Conservation (phyloP, 2,797 vertebrate genomes). For the Intellagama lesueurii region DNA sequence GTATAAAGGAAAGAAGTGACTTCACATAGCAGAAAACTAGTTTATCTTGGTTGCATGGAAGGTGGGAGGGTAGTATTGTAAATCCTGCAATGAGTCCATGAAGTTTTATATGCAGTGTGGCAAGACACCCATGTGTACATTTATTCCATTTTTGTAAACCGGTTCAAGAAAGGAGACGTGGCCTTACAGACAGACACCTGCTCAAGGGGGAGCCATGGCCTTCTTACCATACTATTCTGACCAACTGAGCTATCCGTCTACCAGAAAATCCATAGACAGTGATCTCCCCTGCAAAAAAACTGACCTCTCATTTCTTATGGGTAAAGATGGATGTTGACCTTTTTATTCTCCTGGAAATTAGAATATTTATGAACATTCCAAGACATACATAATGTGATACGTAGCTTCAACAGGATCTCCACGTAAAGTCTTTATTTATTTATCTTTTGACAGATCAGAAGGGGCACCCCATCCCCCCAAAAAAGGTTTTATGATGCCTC, state of each 20-base stretch:
- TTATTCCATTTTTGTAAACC: background rate
- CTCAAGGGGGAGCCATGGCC: background rate
- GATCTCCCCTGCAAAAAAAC: too few species aligned
- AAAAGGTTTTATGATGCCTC: background rate
- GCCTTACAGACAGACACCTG: background rate
- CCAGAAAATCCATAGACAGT: too few species aligned
- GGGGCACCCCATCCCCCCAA: background rate
- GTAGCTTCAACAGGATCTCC: too few species aligned
- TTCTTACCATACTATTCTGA: background rate
- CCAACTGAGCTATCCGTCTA: too few species aligned
- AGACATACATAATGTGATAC: background rate
- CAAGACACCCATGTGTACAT: background rate
- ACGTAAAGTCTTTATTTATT: too few species aligned
- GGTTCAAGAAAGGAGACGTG: background rate
- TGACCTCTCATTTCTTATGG: background rate
- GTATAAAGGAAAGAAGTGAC: rapidly evolving
- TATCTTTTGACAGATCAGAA: background rate
- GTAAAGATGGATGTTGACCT: background rate
- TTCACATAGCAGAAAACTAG: slow-evolving; percentile 8
- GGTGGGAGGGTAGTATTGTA: background rate
- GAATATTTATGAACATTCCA: background rate
- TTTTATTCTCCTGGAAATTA: background rate
- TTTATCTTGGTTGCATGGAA: background rate
- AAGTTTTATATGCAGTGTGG: background rate
- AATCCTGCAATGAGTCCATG: background rate